These are phyloP conservation scores for Watsonalla cultraria DNA, from an alignment of 2,888 invertebrate species.

Conservation along the genomic window DNA sequence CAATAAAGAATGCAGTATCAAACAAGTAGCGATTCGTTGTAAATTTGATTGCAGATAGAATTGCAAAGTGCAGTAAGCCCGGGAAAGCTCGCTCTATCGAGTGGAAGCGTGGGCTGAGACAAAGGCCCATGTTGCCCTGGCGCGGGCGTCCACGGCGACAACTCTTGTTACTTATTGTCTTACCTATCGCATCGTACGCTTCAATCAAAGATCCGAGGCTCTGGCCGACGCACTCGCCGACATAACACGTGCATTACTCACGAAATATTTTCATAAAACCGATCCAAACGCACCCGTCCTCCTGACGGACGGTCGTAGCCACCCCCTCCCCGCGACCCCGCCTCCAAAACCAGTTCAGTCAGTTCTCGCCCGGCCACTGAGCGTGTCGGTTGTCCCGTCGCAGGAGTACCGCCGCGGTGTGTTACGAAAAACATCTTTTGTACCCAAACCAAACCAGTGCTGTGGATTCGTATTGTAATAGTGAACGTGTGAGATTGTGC, in stretches of 20 bases:
- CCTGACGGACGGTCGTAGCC: neutral
- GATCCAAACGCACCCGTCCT: constrained; percentile 70
- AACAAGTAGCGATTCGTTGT: constrained; percentile 47
- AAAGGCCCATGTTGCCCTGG: constrained; percentile 42
- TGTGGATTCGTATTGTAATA: constrained; percentile 63
- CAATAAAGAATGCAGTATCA: constrained; percentile 29
- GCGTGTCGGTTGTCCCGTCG: constrained; percentile 55
- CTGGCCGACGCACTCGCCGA: constrained; percentile 72
- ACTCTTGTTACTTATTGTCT: constrained; percentile 43
- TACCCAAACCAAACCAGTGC: constrained; percentile 69
- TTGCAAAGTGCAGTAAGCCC: constrained; percentile 42
- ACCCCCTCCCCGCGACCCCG: constrained; percentile 39
- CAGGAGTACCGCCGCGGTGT: constrained; percentile 45
- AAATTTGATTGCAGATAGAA: constrained; percentile 58
- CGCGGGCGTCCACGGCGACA: constrained; percentile 28
- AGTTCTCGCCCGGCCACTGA: constrained; percentile 74
- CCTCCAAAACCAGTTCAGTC: constrained; percentile 74
- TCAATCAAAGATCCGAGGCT: constrained; percentile 71
- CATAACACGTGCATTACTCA: constrained; percentile 79
- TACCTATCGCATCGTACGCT: constrained; percentile 44
- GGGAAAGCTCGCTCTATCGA: constrained; percentile 38
- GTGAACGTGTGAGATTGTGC: constrained; percentile 73
- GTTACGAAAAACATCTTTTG: constrained; percentile 70
- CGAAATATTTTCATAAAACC: constrained; percentile 79
- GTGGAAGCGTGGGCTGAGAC: constrained; percentile 41